phyloP scores from a whole-genome alignment of 2,797 vertebrate genomes.

The Petrocephalus schoutedeni region DNA sequence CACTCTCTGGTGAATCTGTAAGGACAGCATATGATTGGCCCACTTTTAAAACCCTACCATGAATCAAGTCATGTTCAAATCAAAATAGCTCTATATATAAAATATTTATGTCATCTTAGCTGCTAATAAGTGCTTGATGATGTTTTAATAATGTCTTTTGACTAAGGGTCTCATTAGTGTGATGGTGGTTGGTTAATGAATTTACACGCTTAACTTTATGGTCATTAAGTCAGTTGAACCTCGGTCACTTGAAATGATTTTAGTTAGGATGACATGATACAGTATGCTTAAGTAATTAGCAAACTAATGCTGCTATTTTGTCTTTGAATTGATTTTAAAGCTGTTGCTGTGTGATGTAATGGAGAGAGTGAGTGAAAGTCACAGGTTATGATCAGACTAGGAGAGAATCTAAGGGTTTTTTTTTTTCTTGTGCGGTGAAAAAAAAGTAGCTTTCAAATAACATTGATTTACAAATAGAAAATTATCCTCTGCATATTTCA shows the following conservation, averaged over 20 bases:
- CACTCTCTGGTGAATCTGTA: neutral
- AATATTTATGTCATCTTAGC: constrained; percentile 29
- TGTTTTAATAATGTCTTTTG: constrained; percentile 12
- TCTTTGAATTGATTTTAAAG: constrained; percentile 3
- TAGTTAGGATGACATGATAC: neutral
- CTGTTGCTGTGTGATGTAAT: neutral
- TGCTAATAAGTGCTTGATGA: constrained; percentile 44
- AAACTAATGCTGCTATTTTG: neutral
- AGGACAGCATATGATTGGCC: neutral
- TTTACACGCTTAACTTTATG: neutral
- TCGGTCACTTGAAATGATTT: neutral
- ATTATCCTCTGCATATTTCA: constrained; percentile 48
- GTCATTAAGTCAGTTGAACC: neutral
- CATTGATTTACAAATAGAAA: constrained; percentile 48
- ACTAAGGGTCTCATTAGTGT: neutral
- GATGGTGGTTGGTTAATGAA: neutral
- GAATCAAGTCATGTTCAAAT: neutral
- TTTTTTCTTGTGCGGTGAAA: neutral
- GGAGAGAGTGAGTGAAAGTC: neutral
- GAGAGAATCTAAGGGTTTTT: neutral
- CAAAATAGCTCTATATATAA: neutral
- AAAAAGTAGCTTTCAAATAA: neutral
- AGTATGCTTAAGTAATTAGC: neutral
- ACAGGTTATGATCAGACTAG: neutral
- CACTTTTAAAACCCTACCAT: neutral